Conservation (phyloP, 2,797 vertebrate species). For the Myotis planiceps region DNA sequence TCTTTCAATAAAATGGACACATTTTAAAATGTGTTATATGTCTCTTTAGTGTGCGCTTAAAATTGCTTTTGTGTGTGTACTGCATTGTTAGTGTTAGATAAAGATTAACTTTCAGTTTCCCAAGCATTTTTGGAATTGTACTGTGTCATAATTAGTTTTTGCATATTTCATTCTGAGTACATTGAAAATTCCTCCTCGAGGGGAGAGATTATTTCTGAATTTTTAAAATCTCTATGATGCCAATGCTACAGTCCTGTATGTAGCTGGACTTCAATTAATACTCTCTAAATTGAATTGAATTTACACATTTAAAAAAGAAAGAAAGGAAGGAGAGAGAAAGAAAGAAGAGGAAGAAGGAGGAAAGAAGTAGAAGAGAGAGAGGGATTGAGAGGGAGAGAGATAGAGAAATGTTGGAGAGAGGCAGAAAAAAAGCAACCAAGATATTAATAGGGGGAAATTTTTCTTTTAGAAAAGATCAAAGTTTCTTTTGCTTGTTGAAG, state of each 20-base stretch:
- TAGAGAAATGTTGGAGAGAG: not conserved
- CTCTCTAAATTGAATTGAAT: not conserved
- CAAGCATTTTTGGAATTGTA: not conserved
- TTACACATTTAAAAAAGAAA: not conserved
- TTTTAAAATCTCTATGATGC: not conserved
- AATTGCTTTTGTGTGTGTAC: not conserved
- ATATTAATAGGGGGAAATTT: not conserved
- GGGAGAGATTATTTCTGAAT: not conserved
- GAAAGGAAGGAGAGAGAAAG: not conserved
- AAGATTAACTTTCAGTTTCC: constrained; percentile 2
- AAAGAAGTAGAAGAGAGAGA: not conserved
- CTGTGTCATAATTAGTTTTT: constrained; percentile 18
- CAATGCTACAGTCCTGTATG: not conserved
- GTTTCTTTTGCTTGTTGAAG: not conserved
- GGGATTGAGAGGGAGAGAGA: not conserved
- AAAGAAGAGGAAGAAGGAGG: not conserved
- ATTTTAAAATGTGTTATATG: not conserved
- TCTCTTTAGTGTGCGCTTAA: not conserved
- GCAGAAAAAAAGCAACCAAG: not conserved
- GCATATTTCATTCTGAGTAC: constrained; percentile 14
- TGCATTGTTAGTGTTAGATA: not conserved
- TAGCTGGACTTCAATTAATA: not conserved
- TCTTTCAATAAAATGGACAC: constrained; percentile 21
- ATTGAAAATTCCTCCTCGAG: not conserved
- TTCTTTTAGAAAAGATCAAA: not conserved